Conservation (phyloP, 2,797 vertebrate genomes). For the Lagorchestes hirsutus region DNA sequence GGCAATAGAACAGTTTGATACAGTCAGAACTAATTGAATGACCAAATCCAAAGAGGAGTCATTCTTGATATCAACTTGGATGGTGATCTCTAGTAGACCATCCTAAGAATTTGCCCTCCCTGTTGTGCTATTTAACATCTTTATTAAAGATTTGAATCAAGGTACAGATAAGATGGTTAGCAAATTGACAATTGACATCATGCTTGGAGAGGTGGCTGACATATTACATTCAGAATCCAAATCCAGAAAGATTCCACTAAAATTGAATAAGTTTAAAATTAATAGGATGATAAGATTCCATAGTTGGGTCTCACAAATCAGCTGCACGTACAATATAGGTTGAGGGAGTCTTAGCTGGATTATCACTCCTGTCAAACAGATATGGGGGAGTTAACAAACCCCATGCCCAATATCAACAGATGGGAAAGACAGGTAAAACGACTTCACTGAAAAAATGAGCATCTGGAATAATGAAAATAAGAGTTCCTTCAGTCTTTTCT, state of each 20-base stretch:
- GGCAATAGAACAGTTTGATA: neutral
- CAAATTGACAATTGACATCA: neutral
- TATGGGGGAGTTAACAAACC: neutral
- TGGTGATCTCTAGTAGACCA: neutral
- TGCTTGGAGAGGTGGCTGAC: neutral
- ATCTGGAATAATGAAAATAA: neutral
- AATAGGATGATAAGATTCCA: neutral
- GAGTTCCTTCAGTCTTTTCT: neutral
- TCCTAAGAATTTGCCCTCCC: neutral
- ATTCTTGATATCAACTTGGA: neutral
- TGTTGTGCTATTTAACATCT: neutral
- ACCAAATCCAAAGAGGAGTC: neutral
- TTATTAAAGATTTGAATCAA: neutral
- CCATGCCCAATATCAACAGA: neutral
- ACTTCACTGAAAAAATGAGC: neutral
- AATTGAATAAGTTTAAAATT: neutral
- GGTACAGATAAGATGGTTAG: neutral
- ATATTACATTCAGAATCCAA: neutral
- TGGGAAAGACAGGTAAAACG: neutral
- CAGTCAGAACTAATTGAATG: neutral
- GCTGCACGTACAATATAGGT: neutral
- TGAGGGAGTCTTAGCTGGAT: neutral
- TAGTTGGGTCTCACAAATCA: neutral
- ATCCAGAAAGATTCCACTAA: neutral
- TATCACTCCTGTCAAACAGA: neutral